These are phyloP conservation scores for Aphaenogaster ashmeadi DNA, from an alignment of 1,140 invertebrate genomes.

Conservation along the genomic window DNA sequence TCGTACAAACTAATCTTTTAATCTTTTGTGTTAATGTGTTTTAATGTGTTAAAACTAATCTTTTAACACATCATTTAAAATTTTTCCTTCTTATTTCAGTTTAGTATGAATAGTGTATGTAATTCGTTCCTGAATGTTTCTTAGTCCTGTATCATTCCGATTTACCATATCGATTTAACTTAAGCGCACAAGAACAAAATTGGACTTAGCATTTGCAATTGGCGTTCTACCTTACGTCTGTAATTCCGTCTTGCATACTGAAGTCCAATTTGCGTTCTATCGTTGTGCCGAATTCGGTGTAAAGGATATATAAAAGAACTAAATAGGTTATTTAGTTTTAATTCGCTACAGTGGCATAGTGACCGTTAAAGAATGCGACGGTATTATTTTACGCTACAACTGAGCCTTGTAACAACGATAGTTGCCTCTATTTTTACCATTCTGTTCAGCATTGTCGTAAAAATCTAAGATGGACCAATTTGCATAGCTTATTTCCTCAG, in stretches of 20 bases:
- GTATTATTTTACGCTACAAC: slow-evolving; percentile 2
- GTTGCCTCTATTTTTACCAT: slow-evolving; percentile 24
- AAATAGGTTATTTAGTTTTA: slow-evolving; percentile 7
- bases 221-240: slow-evolving; percentile 12
- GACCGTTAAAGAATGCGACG: not conserved
- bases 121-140: slow-evolving; percentile 7
- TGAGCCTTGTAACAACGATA: slow-evolving; percentile 26
- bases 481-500: slow-evolving; percentile 63
- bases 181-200: slow-evolving; percentile 39
- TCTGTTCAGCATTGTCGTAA: slow-evolving; percentile 41
- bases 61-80: not conserved
- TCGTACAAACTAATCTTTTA: not conserved
- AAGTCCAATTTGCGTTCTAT: slow-evolving; percentile 32
- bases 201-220: slow-evolving; percentile 27
- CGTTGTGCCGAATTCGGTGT: not conserved
- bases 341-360: not conserved
- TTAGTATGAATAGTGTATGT: not conserved
- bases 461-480: slow-evolving; percentile 65
- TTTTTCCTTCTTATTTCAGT: not conserved
- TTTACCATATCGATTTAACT: slow-evolving; percentile 9
- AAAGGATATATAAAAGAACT: not conserved
- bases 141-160: not conserved
- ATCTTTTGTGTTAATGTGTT: too few species aligned
- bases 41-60: not conserved
- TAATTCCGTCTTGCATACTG: slow-evolving; percentile 23